A percentile compares a stretch with the other conserved stretches of the same genome.
Conservation (phyloP, 2,888 invertebrate genomes). For the Aporophyla nigra region DNA sequence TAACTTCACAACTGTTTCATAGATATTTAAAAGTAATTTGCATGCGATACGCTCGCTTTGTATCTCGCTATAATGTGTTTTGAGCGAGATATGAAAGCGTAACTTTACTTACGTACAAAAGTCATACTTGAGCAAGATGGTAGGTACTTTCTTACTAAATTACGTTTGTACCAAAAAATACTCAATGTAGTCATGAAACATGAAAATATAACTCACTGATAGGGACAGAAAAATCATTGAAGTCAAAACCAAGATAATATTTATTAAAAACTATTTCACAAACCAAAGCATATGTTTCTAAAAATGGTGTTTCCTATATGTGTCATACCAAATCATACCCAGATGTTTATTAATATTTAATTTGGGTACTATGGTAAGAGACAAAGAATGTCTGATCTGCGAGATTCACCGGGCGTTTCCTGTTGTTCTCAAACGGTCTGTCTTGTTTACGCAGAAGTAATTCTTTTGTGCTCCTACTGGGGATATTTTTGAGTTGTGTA, state of each 20-base stretch:
- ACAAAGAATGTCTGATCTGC: conserved; percentile 61
- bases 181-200: background rate
- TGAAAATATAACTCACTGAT: background rate
- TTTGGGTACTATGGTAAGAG: conserved; percentile 45
- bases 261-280: background rate
- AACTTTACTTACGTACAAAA: conserved; percentile 24
- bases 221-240: background rate
- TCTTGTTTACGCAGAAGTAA: conserved; percentile 63
- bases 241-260: background rate
- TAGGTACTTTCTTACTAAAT: background rate
- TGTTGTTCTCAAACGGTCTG: conserved; percentile 60
- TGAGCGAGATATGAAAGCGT: conserved; percentile 52
- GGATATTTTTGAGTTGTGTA: conserved; percentile 27
- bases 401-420: conserved; percentile 66
- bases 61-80: conserved; percentile 14
- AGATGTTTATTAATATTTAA: conserved; percentile 39
- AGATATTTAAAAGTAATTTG: conserved; percentile 57
- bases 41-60: conserved; percentile 37
- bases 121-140: conserved; percentile 4
- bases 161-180: background rate
- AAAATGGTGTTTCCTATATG: conserved; percentile 39
- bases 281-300: conserved; percentile 24
- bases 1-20: conserved; percentile 43
- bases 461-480: conserved; percentile 63
- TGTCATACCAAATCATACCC: conserved; percentile 29